Percentiles rank a stretch among this genome's conserved stretches.
These are phyloP conservation scores for Dryobota labecula DNA, from an alignment of 2,888 invertebrate genomes.

Conservation along the genomic window DNA sequence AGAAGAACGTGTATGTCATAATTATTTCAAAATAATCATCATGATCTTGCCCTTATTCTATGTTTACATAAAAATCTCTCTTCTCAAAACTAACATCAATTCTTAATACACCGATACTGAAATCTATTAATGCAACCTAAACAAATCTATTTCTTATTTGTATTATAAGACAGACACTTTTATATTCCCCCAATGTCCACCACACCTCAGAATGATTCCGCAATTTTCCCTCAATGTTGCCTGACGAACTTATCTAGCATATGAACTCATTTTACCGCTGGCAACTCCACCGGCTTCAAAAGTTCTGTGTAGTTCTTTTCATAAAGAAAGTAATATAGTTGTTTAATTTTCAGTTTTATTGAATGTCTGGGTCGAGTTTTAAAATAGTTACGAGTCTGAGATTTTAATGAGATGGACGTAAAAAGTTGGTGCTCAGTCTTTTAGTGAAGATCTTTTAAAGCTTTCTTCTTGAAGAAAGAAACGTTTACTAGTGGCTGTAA, in stretches of 20 bases:
- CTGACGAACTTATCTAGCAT: constrained; percentile 48
- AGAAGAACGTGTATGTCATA: too few species aligned
- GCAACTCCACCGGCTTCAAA: constrained; percentile 38
- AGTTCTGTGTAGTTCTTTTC: constrained; percentile 46
- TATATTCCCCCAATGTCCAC: constrained; percentile 30
- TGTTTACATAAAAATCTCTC: too few species aligned
- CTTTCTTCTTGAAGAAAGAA: constrained; percentile 9
- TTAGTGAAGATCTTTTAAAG: constrained; percentile 7
- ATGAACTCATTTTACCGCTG: constrained; percentile 57
- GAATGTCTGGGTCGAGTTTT: constrained; percentile 39
- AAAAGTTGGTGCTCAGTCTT: constrained; percentile 34
- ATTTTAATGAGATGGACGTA: constrained; percentile 48
- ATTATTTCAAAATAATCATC: too few species aligned
- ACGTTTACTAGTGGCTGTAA: neutral
- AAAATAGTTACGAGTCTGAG: constrained; percentile 38
- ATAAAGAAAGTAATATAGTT: constrained; percentile 60
- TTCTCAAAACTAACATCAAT: neutral
- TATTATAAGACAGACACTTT: constrained; percentile 26
- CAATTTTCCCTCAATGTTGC: constrained; percentile 43
- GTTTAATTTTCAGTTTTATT: constrained; percentile 50
- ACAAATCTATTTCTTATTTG: neutral
- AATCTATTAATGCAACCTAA: neutral
- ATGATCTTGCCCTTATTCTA: too few species aligned
- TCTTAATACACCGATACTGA: neutral
- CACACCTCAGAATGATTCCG: constrained; percentile 25